These are phyloP conservation scores for Melanerpes formicivorus DNA, from an alignment of 2,113 vertebrate genomes.

Conservation along the genomic window DNA sequence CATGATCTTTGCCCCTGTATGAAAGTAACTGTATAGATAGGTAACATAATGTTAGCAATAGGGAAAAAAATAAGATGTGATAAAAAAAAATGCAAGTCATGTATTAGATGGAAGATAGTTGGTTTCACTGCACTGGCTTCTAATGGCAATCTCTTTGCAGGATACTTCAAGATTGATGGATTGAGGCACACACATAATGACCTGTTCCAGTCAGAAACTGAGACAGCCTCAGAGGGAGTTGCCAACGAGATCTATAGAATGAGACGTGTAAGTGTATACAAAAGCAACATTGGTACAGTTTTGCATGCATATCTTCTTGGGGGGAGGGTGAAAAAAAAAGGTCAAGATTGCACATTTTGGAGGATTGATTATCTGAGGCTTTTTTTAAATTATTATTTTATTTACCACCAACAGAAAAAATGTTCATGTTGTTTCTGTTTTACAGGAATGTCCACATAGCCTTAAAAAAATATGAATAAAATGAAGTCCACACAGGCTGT, in stretches of 20 bases:
- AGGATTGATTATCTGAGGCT: conserved; percentile 36
- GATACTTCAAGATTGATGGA: conserved; percentile 49
- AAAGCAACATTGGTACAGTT: background rate
- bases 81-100: conserved; percentile 42
- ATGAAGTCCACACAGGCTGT: background rate
- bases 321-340: background rate
- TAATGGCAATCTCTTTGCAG: conserved; percentile 49
- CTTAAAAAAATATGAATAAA: conserved; percentile 52
- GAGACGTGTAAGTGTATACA: background rate
- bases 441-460: conserved; percentile 2
- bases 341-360: background rate
- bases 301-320: conserved; percentile 28
- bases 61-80: background rate
- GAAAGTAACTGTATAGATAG: background rate
- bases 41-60: background rate
- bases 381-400: background rate
- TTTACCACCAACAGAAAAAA: conserved; percentile 21
- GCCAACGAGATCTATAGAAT: background rate
- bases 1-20: background rate
- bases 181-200: conserved; percentile 39
- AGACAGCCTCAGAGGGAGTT: conserved; percentile 45
- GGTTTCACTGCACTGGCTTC: conserved; percentile 9
- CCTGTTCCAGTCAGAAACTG: conserved; percentile 41
- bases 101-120: conserved; percentile 21
- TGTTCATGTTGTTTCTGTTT: conserved; percentile 28